Evolutionary conservation across 1,140 invertebrate species (phyloP), one percentile per base, ranked within the genome.

Genomic region (Choristoneura fumiferana): DNA sequence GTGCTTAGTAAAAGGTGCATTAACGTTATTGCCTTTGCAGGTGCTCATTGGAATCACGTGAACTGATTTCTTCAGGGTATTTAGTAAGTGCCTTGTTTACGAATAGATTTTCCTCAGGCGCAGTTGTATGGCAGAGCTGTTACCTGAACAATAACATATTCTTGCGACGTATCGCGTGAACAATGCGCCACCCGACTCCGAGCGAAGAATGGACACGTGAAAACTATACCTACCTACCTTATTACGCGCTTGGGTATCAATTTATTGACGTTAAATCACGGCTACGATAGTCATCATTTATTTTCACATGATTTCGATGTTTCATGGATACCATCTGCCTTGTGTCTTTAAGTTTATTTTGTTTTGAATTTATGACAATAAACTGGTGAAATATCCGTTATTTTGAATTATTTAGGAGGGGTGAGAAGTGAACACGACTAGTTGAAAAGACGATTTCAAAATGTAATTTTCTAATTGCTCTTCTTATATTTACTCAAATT

Each of bases 21-120:
- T 29, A 29, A 3, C 22, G 22, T 29, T 29, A 29, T 29, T 29
- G 6, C 62, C 63, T 67, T 58, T 55, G 63, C 57, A 38, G 9
- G 37, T 29, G 2, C 22, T 29, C 22, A 29, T 3, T 29, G 6
- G 22, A 29, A 29, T 29, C 22, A 29, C 22, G 22, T 29, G 22
- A 29, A 29, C 6, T 29, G 22, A 29, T 29, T 29, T 29, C 22
- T 29, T 29, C 22, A 29, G 22, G 22, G 22, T 29, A 29, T 29
- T 29, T 29, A 29, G 2, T 29, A 22, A 18, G n/a, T 49, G 22
- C 22, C 9, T 49, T 33, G 43, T 49, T 33, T 49, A 49, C 29
- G 18, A 29, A 12, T 49, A 49, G 43, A 29, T 49, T 49, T 22
- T 49, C 43, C 43, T 12, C 43, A 49, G 43, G 12, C 43, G 22